Evolutionary conservation across 2,797 vertebrate species (phyloP), one percentile per base, ranked within the genome.

Genomic region (Hippocampus kuda): DNA sequence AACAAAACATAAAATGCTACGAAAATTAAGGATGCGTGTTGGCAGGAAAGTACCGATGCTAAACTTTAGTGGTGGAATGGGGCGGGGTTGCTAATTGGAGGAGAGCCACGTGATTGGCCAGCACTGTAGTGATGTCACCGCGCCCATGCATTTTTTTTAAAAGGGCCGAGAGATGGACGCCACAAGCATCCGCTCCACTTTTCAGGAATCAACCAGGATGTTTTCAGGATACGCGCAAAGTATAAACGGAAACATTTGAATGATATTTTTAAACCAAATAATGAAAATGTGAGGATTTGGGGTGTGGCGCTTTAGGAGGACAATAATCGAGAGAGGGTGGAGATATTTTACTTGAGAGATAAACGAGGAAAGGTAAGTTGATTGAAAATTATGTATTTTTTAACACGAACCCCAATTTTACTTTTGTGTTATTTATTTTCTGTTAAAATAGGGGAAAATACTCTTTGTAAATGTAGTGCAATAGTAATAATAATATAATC

Each of bases 81-180:
- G 51, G 66, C 30, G 42, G 51, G 63, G 53, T 3, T 12, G 57
- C 0, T 34, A 11, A 38, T 30, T 11, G 67, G 51, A 49, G 75
- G 60, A 62, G 63, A 67, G 71, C 71, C 63, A 62, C 80, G 83
- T 92, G 93, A 96, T 93, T 95, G 95, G 92, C 91, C 88, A 85
- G 77, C 70, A 44, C 57, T 84, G 81, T 84, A 92, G 78, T 85
- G 2, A 67, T 73, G 84, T 88, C 90, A 89, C 86, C 89, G 85
- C 90, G 83, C 88, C 91, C 88, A 89, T 88, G 87, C 72, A 89
- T 91, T 93, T 95, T 95, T 93, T 95, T 95, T 61, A 61, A 34
- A 95, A 95, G 94, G 92, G 90, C 88, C 86, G 82, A 81, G 89
- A 89, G 91, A 93, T 92, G 93, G 93, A 91, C 90, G 91, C 63